These are phyloP conservation scores for Eupithecia centaureata DNA, from an alignment of 2,888 invertebrate genomes.

Conservation along the genomic window DNA sequence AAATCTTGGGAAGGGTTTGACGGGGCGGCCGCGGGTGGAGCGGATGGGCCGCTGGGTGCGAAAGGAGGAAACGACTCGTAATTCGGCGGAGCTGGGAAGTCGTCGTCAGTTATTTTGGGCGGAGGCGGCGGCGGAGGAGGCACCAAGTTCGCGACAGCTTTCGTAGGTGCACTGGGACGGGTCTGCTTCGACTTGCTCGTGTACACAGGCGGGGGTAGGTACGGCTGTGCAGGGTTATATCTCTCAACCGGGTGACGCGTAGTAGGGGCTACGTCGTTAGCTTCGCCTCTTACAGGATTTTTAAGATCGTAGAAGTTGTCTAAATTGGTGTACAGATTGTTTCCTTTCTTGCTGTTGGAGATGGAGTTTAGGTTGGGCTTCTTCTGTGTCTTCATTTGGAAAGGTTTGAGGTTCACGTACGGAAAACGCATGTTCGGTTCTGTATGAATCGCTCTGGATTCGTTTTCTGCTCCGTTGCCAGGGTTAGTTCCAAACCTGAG, in stretches of 20 bases:
- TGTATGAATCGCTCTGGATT: constrained; percentile 76
- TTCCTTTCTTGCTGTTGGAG: constrained; percentile 62
- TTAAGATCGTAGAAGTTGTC: constrained; percentile 68
- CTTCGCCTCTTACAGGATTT: constrained; percentile 75
- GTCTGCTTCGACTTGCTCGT: constrained; percentile 68
- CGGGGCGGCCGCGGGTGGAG: constrained; percentile 38
- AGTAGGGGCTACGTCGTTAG: constrained; percentile 61
- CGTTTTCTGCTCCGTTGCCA: constrained; percentile 75
- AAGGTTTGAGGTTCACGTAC: constrained; percentile 75
- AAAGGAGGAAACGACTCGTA: constrained; percentile 79
- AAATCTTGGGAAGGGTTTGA: constrained; percentile 48
- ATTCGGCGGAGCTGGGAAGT: constrained; percentile 67
- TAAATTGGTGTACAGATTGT: constrained; percentile 67
- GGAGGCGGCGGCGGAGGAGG: constrained; percentile 70
- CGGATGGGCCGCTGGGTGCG: constrained; percentile 48
- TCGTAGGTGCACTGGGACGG: constrained; percentile 49
- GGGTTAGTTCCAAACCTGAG: constrained; percentile 71
- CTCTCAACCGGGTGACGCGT: constrained; percentile 67
- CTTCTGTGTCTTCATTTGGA: constrained; percentile 69
- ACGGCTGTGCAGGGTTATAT: constrained; percentile 80
- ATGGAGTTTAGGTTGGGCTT: constrained; percentile 53
- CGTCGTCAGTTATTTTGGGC: constrained; percentile 58
- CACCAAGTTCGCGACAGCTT: constrained; percentile 64
- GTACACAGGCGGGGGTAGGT: constrained; percentile 68
- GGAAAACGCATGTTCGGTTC: constrained; percentile 74